Evolutionary conservation across 2,797 vertebrate genomes (phyloP), one percentile per base, ranked within the genome.

Genomic region (Sternotherus odoratus): DNA sequence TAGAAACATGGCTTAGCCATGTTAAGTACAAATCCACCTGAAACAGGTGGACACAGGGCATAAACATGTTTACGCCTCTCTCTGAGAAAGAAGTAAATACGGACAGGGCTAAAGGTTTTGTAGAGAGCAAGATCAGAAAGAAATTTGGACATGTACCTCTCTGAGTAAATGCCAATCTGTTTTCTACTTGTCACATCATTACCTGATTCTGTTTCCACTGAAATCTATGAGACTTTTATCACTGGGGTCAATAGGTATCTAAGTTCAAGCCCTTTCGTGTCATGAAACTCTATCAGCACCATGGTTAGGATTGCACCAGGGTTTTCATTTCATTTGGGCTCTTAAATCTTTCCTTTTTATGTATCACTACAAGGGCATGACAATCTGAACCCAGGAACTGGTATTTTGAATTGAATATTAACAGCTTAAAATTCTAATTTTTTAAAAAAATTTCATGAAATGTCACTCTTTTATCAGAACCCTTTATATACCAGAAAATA

Each of bases 401-500:
- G 49, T 5, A 21, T n/a, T 28, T 12, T 86, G 17, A 2, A 10
- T 88, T 86, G 28, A 89, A 85, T 1, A 11, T 26, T 33, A 49
- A 51, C 57, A 83, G 24, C 28, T 30, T 75, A 26, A 75, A 75
- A 75, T 48, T 13, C 2, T 26, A 4, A 5, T 16, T 48, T 75
- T 28, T 75, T 53, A 21, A 8, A 17, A 39, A 46, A 24, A 46
- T 24, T 48, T 56, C 53, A 82, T 36, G n/a, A 12, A 8, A 1
- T 91, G 39, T 86, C 63, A 91, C 77, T 53, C 33, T 93, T 91
- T 90, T 83, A 84, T 92, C 63, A 80, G 30, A 78, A 1, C 3
- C 30, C 53, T 93, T 95, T 89, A 28, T 33, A 63, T 84, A 12
- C 46, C 24, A 90, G 46, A 91, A 90, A 82, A 82, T 77, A 89